Base-by-base conservation (phyloP, 2,113 vertebrate species). In the Centropristis striata region DNA sequence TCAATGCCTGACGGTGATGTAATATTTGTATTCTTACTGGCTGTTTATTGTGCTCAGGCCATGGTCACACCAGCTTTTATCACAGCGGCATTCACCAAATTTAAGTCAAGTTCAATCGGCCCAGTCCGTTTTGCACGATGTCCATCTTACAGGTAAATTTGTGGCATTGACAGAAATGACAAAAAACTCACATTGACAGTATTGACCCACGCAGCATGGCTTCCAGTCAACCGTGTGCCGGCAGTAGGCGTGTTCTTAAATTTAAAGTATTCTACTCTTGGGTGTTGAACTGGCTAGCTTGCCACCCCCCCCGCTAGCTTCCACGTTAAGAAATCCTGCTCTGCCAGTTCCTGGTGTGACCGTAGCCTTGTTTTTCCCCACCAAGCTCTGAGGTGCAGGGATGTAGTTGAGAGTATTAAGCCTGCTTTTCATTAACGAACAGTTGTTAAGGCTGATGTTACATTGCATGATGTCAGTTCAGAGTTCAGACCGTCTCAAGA, bases 1-100 rank as follows among this genome's bases (percentile, higher is more conserved):
- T 36, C 78, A 68, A 68, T 59, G 80, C 83, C 71, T 36, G 67
- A 60, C 50, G 50, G 39, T 65, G 51, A 69, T 57, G 37, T 78
- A 44, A 78, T 61, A 53, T 85, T 81, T 84, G 70, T 83, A 47
- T 66, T 68, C n/a, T 64, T 73, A 65, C 74, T 78, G 66, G 76
- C 68, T 61, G 72, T 86, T 81, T 70, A 8, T 47, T 36, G 47
- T 53, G 65, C 21, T 23, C 27, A 63, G 75, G 78, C 81, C 20
- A 25, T 42, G 66, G 84, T 82, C 86, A 88, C 83, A 84, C 78
- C 85, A 63, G 86, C 37, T 68, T 42, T 68, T 12, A 61, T 20
- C 50, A 51, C 50, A 10, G 5, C 3, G 51, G 25, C 66, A 41
- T 16, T 42, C 32, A 49, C 74, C 44, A 23, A 21, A 20, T 18